These are phyloP conservation scores for Hirundichthys speculiger DNA, from an alignment of 2,113 vertebrate genomes.

Conservation along the genomic window DNA sequence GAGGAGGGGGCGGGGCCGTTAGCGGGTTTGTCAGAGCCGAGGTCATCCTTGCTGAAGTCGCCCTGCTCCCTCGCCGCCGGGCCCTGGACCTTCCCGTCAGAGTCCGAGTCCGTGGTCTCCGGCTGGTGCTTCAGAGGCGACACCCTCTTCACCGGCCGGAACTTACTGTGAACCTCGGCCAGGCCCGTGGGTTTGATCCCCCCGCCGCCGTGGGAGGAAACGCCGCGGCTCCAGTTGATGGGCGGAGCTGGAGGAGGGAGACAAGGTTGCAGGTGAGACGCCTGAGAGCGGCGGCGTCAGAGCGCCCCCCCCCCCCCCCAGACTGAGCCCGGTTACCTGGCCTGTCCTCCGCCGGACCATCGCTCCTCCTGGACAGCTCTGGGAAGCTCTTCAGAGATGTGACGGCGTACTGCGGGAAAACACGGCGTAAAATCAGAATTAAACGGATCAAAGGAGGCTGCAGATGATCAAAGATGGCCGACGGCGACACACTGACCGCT, in stretches of 20 bases:
- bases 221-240: constrained; percentile 90
- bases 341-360: constrained; percentile 89
- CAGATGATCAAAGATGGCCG: no score
- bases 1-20: constrained; percentile 65
- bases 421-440: neutral
- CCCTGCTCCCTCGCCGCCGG: constrained; percentile 72
- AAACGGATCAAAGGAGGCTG: no score
- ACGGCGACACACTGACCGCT: constrained; percentile 82
- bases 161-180: constrained; percentile 93
- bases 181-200: constrained; percentile 91
- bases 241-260: constrained; percentile 81
- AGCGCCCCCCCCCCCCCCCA: no score
- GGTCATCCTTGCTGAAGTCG: constrained; percentile 81
- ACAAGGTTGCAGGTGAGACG: neutral
- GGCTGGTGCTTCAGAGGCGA: constrained; percentile 97
- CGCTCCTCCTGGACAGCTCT: constrained; percentile 92
- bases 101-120: constrained; percentile 87
- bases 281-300: no score
- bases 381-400: constrained; percentile 95
- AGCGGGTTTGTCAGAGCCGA: constrained; percentile 65
- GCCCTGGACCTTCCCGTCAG: constrained; percentile 83
- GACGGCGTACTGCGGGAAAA: constrained; percentile 87
- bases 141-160: constrained; percentile 95
- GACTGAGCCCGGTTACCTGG: constrained; percentile 84
- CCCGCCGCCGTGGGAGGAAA: constrained; percentile 83